A percentile compares a stretch with the other conserved stretches of the same genome.
phyloP scores from a whole-genome alignment of 1,140 invertebrate genomes.

The Brachionus manjavacas region DNA sequence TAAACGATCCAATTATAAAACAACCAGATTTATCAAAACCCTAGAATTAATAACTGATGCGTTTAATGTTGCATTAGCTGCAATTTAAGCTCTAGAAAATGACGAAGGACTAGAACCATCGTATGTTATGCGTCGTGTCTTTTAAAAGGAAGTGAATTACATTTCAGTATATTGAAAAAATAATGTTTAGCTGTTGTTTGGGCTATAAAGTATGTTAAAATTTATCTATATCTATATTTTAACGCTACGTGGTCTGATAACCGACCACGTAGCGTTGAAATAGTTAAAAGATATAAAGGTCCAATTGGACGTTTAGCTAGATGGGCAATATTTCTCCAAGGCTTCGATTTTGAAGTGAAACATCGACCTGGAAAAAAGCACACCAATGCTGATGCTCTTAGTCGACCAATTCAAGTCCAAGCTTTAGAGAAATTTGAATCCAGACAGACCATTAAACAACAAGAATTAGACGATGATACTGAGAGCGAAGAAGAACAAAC shows the following conservation, averaged over 20 bases:
- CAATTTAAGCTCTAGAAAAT: slow-evolving; percentile 21
- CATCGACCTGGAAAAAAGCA: slow-evolving; percentile 43
- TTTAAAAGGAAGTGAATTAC: slow-evolving; percentile 54
- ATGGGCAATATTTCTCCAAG: slow-evolving; percentile 45
- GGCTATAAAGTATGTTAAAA: slow-evolving; percentile 57
- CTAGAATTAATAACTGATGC: slow-evolving; percentile 46
- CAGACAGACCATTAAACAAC: too few species aligned
- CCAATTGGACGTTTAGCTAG: slow-evolving; percentile 47
- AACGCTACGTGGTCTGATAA: slow-evolving; percentile 58
- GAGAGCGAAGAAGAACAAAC: too few species aligned
- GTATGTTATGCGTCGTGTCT: slow-evolving; percentile 50
- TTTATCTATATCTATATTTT: slow-evolving; percentile 60
- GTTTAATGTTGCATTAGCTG: slow-evolving; percentile 29
- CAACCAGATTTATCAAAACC: slow-evolving; percentile 46
- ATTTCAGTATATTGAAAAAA: slow-evolving; percentile 57
- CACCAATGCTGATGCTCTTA: too few species aligned
- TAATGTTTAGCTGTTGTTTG: slow-evolving; percentile 60
- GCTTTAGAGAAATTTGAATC: too few species aligned
- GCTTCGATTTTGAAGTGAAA: slow-evolving; percentile 45
- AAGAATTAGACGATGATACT: too few species aligned
- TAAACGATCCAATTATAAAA: slow-evolving; percentile 44
- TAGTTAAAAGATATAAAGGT: slow-evolving; percentile 50
- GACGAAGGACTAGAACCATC: not conserved
- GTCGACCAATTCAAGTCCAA: too few species aligned
- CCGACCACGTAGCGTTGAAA: slow-evolving; percentile 58